Evolutionary conservation across 2,888 invertebrate species (phyloP).

Genomic region (Mactromeris polynyma): DNA sequence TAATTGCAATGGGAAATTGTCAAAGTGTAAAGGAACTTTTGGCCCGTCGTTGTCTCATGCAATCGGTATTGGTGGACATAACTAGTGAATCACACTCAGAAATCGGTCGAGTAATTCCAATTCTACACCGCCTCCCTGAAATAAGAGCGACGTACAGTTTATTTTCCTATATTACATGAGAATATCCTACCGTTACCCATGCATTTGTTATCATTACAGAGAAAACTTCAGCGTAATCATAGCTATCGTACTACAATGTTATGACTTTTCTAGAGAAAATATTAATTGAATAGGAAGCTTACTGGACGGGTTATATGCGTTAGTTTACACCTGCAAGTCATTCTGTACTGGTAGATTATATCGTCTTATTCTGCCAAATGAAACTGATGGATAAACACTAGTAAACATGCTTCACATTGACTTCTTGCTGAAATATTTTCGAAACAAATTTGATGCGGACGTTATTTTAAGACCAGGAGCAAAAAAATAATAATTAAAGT

Average conservation of each 20-base stretch:
- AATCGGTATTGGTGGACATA: too few species aligned
- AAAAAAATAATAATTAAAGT: too few species aligned
- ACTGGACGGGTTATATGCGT: not conserved
- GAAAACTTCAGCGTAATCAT: not conserved
- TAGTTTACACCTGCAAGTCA: slow-evolving; percentile 2
- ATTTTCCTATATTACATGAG: not conserved
- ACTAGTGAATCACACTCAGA: too few species aligned
- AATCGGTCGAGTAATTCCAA: too few species aligned
- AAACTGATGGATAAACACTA: not conserved
- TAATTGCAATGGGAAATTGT: too few species aligned
- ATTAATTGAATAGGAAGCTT: not conserved
- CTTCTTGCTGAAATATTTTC: not conserved
- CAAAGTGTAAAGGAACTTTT: too few species aligned
- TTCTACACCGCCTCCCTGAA: too few species aligned
- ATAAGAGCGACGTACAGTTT: too few species aligned
- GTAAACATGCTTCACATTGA: not conserved
- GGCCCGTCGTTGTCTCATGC: too few species aligned
- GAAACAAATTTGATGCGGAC: not conserved
- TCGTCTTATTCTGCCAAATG: not conserved
- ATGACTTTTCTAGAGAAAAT: not conserved
- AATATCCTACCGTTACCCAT: not conserved
- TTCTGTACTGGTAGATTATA: not conserved
- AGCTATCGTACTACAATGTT: not conserved
- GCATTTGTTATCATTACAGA: not conserved
- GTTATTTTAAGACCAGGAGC: too few species aligned